These are phyloP conservation scores for Carollia perspicillata DNA, from an alignment of 2,113 vertebrate genomes.

Conservation along the genomic window DNA sequence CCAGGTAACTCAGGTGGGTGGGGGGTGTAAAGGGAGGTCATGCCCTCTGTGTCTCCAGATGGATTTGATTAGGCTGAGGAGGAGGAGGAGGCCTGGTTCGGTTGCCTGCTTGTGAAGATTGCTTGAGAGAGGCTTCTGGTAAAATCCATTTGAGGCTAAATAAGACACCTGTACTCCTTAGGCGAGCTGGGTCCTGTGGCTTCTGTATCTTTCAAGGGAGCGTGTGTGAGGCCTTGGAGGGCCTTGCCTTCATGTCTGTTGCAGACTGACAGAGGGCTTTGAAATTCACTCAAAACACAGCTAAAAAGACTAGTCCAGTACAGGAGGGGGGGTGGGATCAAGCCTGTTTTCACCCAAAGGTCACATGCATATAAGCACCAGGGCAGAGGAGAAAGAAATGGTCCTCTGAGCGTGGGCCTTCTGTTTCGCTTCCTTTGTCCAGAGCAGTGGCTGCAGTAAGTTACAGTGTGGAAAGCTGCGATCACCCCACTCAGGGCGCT, in stretches of 20 bases:
- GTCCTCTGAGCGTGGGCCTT: neutral
- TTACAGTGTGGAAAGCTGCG: slow-evolving; percentile 59
- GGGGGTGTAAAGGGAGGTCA: neutral
- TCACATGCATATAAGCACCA: neutral
- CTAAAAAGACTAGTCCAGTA: neutral
- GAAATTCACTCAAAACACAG: slow-evolving; percentile 21
- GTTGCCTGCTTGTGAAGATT: neutral
- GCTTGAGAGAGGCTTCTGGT: neutral
- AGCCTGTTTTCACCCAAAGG: neutral
- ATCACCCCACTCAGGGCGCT: slow-evolving; percentile 24
- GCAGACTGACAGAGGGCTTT: neutral
- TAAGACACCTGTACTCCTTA: neutral
- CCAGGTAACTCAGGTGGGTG: slow-evolving; percentile 62
- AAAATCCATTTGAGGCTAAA: neutral
- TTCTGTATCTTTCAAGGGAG: neutral
- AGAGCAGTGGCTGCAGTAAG: slow-evolving; percentile 59
- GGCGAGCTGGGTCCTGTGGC: neutral
- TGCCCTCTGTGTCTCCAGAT: slow-evolving; percentile 42
- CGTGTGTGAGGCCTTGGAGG: neutral
- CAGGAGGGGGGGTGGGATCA: neutral
- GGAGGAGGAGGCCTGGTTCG: neutral
- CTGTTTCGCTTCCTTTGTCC: slow-evolving; percentile 39
- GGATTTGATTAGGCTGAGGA: slow-evolving; percentile 37
- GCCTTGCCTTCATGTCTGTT: neutral
- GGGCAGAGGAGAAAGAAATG: neutral